Conservation (phyloP, 92 coral and sea anemone genomes). For the Siderastrea siderea region DNA sequence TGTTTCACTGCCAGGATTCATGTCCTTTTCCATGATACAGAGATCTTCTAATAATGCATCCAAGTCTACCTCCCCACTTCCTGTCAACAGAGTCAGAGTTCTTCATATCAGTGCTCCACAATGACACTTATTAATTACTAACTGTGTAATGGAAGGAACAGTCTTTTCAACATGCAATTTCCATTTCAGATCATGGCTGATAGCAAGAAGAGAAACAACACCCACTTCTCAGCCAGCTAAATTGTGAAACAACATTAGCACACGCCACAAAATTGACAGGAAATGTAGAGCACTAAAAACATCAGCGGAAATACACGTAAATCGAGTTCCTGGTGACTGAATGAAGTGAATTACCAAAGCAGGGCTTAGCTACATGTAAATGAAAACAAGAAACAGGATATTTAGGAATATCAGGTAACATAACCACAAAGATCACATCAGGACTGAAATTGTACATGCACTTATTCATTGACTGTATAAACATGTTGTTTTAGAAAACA, state of each 20-base stretch:
- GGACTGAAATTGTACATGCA: slow-evolving; percentile 3
- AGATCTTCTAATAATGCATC: slow-evolving; percentile 98
- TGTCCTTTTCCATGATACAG: slow-evolving; percentile 95
- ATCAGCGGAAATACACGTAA: not conserved
- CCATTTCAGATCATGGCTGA: slow-evolving; percentile 16
- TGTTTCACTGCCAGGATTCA: slow-evolving; percentile 56
- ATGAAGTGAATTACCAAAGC: not conserved
- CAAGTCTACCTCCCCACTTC: slow-evolving; percentile 95
- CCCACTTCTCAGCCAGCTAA: not conserved
- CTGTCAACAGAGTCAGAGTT: slow-evolving; percentile 54
- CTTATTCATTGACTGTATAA: not conserved
- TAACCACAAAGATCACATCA: slow-evolving; percentile 25
- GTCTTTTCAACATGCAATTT: slow-evolving; percentile 18
- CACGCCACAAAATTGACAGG: slow-evolving; percentile 2
- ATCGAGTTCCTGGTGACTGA: not conserved
- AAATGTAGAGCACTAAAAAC: not conserved
- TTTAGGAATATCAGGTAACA: slow-evolving; percentile 26
- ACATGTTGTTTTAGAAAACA: not conserved
- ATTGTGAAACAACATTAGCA: not conserved
- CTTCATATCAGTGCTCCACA: slow-evolving; percentile 38
- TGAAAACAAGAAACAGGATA: slow-evolving; percentile 20
- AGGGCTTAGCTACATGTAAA: slow-evolving; percentile 19
- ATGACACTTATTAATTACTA: slow-evolving; percentile 44
- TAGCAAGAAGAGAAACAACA: not conserved
- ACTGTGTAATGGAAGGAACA: slow-evolving; percentile 3